Conservation (phyloP, 2,113 vertebrate genomes). For the Ceratotherium simum region DNA sequence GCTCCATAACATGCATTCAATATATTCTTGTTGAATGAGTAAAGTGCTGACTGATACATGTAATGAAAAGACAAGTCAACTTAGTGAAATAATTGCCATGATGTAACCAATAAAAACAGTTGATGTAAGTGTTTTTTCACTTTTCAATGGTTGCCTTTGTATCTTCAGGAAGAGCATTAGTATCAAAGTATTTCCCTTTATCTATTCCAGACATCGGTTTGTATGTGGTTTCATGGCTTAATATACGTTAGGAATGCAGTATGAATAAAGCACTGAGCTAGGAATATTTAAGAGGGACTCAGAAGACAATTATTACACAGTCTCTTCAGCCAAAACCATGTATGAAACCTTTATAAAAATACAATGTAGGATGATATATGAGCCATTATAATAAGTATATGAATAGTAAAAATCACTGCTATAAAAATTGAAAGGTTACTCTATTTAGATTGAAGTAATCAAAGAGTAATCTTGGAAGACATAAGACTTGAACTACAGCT, state of each 20-base stretch:
- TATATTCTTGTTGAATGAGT: slow-evolving; percentile 18
- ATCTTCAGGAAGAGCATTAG: not conserved
- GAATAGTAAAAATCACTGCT: not conserved
- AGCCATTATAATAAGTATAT: not conserved
- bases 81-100: not conserved
- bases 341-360: slow-evolving; percentile 41
- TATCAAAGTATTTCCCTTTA: slow-evolving; percentile 34
- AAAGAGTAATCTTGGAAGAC: not conserved
- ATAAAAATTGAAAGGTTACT: slow-evolving; percentile 22
- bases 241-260: not conserved
- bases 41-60: slow-evolving; percentile 25
- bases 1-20: not conserved
- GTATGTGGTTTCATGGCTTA: not conserved
- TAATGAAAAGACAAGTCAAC: not conserved
- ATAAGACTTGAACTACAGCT: slow-evolving; percentile 1
- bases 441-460: slow-evolving; percentile 5
- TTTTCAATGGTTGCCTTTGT: not conserved
- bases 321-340: not conserved
- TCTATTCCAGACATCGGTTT: not conserved
- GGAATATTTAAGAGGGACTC: slow-evolving; percentile 26
- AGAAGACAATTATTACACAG: slow-evolving; percentile 29
- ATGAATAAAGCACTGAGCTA: not conserved
- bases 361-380: not conserved
- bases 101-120: not conserved
- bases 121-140: not conserved